Evolutionary conservation across 2,888 invertebrate genomes (phyloP).

Genomic region (Dasysyrphus tricinctus): DNA sequence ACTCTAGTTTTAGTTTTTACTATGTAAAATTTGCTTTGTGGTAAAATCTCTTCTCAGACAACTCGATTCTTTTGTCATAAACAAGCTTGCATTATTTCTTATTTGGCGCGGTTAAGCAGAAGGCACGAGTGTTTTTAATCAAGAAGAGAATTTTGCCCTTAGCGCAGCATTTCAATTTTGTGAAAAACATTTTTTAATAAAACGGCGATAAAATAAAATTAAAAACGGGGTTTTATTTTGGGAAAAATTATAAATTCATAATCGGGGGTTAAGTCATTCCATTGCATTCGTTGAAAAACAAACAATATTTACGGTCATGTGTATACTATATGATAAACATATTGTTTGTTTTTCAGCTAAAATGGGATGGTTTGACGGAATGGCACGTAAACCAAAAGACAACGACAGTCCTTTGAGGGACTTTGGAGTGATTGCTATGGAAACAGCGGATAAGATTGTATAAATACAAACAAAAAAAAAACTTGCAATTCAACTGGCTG

Average conservation of each 20-base stretch:
- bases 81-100: constrained; percentile 56
- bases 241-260: not conserved
- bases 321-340: constrained; percentile 33
- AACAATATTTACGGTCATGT: constrained; percentile 29
- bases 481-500: not conserved
- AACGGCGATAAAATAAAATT: constrained; percentile 53
- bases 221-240: constrained; percentile 27
- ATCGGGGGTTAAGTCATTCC: constrained; percentile 53
- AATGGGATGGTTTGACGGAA: constrained; percentile 58
- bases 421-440: constrained; percentile 30
- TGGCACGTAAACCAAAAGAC: not conserved
- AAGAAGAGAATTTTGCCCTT: not conserved
- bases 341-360: constrained; percentile 57
- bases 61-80: not conserved
- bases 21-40: constrained; percentile 66
- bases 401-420: not conserved
- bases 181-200: constrained; percentile 65
- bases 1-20: constrained; percentile 70
- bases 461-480: not conserved
- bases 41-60: not conserved
- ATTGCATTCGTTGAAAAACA: constrained; percentile 67
- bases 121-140: not conserved
- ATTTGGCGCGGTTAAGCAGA: constrained; percentile 27
- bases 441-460: constrained; percentile 49
- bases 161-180: constrained; percentile 38